Evolutionary conservation across 2,888 invertebrate genomes (phyloP), one percentile per base, ranked within the genome.

Genomic region (Epirrhoe alternata): DNA sequence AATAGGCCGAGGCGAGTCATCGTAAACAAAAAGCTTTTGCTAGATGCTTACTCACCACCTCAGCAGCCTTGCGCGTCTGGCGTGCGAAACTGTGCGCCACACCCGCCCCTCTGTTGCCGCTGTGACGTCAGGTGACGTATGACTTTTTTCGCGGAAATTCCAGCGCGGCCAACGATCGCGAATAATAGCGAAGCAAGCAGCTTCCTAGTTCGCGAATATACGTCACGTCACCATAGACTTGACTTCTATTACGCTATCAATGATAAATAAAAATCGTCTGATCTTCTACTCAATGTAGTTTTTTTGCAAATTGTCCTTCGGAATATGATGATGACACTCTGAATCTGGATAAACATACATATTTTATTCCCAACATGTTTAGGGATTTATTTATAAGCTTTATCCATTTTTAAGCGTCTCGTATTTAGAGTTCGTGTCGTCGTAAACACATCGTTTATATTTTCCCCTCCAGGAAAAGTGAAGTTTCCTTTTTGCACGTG

Each of bases 81-180:
- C 89, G 90, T 71, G 77, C 77, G 78, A 74, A 57, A 63, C 55
- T 51, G 51, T 47, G 54, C 77, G 77, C 75, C 80, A 75, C 80
- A 80, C 80, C 83, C 81, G 79, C 74, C 78, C 71, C 74, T 72
- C 71, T 62, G 61, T 53, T 57, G 55, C 58, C 71, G 77, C 77
- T 64, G 88, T 87, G 83, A 79, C 81, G 79, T 79, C 66, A 71
- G 77, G 84, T 91, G 91, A 90, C 91, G 92, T 89, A 83, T 79
- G 75, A 66, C 70, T 83, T 87, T 90, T 92, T 92, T 92, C 90
- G 91, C 92, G 90, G 90, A 91, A 92, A 88, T 89, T 91, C 90
- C 89, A 82, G 72, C 64, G 87, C 83, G 87, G 86, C 75, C 88
- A 82, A 80, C 83, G 88, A 85, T 85, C 86, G 84, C 85, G 72